phyloP scores from a whole-genome alignment of 2,113 vertebrate genomes.

The Saguinus imperator region DNA sequence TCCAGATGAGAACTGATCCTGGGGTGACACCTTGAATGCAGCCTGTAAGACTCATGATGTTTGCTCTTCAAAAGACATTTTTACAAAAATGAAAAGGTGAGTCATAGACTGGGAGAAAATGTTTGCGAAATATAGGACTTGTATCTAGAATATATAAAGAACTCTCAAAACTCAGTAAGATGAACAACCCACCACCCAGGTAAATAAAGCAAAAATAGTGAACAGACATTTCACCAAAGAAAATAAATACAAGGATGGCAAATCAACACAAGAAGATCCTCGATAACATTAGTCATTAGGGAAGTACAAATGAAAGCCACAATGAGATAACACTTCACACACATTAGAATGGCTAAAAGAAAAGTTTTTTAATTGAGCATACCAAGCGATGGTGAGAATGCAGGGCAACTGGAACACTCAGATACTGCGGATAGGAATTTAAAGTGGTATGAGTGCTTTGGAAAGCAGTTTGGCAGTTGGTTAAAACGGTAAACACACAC shows the following conservation, averaged over 20 bases:
- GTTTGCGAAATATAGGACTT: not conserved
- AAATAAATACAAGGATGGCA: not conserved
- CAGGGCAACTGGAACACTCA: not conserved
- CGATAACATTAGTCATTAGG: not conserved
- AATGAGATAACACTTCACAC: not conserved
- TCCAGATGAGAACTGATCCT: not conserved
- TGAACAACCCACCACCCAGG: not conserved
- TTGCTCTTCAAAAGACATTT: not conserved
- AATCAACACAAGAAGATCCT: conserved; percentile 19
- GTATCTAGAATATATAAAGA: not conserved
- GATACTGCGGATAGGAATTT: not conserved
- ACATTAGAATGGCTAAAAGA: not conserved
- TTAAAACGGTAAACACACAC: not conserved
- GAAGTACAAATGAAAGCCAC: not conserved
- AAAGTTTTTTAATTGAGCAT: not conserved
- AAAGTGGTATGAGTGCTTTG: not conserved
- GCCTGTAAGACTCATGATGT: not conserved
- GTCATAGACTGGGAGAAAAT: not conserved
- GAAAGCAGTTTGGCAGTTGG: not conserved
- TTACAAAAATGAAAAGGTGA: conserved; percentile 8
- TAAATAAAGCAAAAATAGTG: not conserved
- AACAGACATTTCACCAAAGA: not conserved
- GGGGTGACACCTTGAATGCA: not conserved
- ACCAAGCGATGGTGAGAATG: not conserved
- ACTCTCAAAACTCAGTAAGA: not conserved